A percentile compares a stretch with the other conserved stretches of the same genome.
These are phyloP conservation scores for Galeopterus variegatus DNA, from an alignment of 2,113 vertebrate species.

Conservation along the genomic window DNA sequence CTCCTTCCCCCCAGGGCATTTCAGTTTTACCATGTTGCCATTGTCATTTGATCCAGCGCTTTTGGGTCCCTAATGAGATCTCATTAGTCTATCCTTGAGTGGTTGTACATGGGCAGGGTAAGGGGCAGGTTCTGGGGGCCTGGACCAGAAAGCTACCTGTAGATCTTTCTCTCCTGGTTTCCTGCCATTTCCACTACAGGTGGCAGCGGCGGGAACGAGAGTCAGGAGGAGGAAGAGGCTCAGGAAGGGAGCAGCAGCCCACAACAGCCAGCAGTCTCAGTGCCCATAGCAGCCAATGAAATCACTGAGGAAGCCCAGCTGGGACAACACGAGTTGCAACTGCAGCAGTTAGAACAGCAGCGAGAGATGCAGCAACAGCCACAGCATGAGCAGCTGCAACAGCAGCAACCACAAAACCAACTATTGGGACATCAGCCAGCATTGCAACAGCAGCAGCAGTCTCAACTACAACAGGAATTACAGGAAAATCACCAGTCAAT, in stretches of 20 bases:
- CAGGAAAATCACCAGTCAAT: neutral
- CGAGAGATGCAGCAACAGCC: neutral
- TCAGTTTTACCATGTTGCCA: neutral
- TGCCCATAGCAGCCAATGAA: neutral
- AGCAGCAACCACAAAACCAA: neutral
- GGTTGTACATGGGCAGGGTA: neutral
- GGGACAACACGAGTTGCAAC: neutral
- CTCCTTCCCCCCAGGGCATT: neutral
- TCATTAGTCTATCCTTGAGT: neutral
- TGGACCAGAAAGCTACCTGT: neutral
- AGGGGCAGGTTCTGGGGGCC: neutral
- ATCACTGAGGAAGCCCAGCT: neutral
- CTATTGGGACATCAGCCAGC: neutral
- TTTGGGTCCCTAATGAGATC: neutral
- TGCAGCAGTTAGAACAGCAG: neutral
- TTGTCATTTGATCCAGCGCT: too few relatives aligned
- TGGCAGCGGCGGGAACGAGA: conserved; percentile 61
- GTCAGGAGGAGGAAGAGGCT: conserved; percentile 72
- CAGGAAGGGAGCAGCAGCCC: conserved; percentile 39
- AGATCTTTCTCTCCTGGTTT: conserved; percentile 60
- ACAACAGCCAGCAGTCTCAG: neutral
- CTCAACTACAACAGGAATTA: neutral
- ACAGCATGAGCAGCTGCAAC: neutral
- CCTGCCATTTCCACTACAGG: conserved; percentile 76
- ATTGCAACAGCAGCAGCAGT: neutral